These are phyloP conservation scores for Branchipolynoe longqiensis DNA, from an alignment of 2,888 invertebrate genomes.

Conservation along the genomic window DNA sequence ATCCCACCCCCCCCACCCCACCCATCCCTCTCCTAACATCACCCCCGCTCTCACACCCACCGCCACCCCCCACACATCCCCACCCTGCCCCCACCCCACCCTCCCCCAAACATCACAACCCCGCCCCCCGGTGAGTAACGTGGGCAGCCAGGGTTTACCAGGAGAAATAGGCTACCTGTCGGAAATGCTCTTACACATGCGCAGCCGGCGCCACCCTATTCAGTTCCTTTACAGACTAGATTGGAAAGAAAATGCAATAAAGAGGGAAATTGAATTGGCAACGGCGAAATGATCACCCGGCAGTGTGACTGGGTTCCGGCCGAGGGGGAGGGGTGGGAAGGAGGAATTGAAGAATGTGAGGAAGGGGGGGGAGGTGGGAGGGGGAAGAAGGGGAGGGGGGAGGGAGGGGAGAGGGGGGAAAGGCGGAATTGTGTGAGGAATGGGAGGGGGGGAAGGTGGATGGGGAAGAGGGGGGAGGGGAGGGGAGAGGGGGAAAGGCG, in stretches of 20 bases:
- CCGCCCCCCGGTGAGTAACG: too few relatives aligned
- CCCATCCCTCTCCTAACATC: too few relatives aligned
- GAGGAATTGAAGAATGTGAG: neutral
- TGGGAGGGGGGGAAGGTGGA: neutral
- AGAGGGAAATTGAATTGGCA: slow-evolving; percentile 38
- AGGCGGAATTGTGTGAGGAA: too few relatives aligned
- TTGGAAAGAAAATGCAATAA: slow-evolving; percentile 55
- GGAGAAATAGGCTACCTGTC: slow-evolving; percentile 40
- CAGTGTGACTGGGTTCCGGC: slow-evolving; percentile 34
- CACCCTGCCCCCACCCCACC: too few relatives aligned
- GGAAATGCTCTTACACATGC: slow-evolving; percentile 32
- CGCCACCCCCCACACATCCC: too few relatives aligned
- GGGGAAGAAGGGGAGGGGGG: neutral
- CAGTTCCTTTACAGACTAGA: slow-evolving; percentile 56
- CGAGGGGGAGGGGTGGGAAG: neutral
- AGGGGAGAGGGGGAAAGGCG: neutral
- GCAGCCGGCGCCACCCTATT: slow-evolving; percentile 28
- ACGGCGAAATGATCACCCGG: slow-evolving; percentile 45
- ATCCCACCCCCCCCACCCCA: too few relatives aligned
- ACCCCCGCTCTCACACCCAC: too few relatives aligned
- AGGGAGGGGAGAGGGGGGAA: neutral
- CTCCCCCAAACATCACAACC: too few relatives aligned
- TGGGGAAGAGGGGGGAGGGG: neutral
- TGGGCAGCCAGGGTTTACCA: too few relatives aligned
- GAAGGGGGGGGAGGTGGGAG: neutral